These are phyloP conservation scores for Stictonetta naevosa DNA, from an alignment of 2,113 vertebrate species.

Conservation along the genomic window DNA sequence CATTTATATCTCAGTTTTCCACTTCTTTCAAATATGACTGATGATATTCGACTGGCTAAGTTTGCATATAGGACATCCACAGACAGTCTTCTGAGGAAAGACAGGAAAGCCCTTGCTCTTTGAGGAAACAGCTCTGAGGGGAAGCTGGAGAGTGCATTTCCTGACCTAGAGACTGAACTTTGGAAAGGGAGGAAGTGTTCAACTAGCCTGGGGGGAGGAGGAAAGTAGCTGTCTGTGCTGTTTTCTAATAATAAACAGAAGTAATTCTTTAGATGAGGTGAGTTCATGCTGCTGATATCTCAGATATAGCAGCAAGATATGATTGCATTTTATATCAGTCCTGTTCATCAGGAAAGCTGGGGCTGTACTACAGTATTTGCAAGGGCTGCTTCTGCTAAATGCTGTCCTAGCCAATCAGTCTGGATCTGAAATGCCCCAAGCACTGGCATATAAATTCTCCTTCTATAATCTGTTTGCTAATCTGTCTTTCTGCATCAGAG, in stretches of 20 bases:
- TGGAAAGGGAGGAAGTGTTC: neutral
- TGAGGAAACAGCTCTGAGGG: constrained; percentile 18
- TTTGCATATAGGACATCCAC: neutral
- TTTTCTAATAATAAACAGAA: neutral
- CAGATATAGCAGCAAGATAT: neutral
- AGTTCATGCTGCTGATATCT: neutral
- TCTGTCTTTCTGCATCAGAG: neutral
- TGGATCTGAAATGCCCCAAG: neutral
- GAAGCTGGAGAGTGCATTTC: constrained; percentile 26
- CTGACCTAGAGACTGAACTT: neutral
- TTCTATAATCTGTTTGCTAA: neutral
- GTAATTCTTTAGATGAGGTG: neutral
- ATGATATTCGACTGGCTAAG: neutral
- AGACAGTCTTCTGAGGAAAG: neutral
- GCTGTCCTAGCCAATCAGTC: neutral
- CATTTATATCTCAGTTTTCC: neutral
- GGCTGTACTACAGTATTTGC: neutral
- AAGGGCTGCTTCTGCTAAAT: neutral
- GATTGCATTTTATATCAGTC: neutral
- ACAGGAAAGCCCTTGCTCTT: constrained; percentile 17
- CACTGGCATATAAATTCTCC: neutral
- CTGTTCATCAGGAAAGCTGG: neutral
- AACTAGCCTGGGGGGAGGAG: neutral
- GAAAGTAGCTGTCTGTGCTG: neutral
- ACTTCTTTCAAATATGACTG: neutral